Base-by-base conservation (phyloP, 2,888 invertebrate species). In the Operophtera brumata region DNA sequence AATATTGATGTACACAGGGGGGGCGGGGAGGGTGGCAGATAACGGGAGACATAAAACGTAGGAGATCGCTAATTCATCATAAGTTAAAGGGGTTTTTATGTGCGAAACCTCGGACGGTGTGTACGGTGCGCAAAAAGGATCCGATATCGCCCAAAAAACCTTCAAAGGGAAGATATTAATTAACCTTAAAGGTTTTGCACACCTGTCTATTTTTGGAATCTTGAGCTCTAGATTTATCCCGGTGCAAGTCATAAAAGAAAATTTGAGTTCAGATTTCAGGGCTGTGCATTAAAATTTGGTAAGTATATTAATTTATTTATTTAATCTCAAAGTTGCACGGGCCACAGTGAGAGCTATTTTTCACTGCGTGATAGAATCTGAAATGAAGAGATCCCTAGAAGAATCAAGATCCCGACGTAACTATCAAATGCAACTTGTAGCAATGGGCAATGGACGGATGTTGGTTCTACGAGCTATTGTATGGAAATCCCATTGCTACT, bases 1-100 rank as follows among this genome's bases (percentile, higher is more conserved):
- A 56, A 52, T 57, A 57, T 53, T 57, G 57, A 57, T 48, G 57
- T 57, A 53, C 50, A 47, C 66, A 53, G 61, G 69, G 61, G 70
- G 57, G 63, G 47, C 41, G 65, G 75, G 20, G 20, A 20, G 20
- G 20, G 20, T 20, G 75, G 67, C 62, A 86, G 87, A 86, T 86
- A 87, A 82, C 86, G 85, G 84, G 87, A 87, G 87, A 89, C 86
- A 88, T 87, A 86, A 81, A 20, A 20, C 87, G 86, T 83, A 88
- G 86, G 85, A 89, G 87, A 89, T 89, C 87, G 90, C 90, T 90
- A 90, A 90, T 90, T 89, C 90, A 90, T 90, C 90, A 90, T 90
- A 90, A 90, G 89, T 90, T 90, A 89, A 90, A 90, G 90, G 81
- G 90, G 88, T 89, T 89, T 88, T 89, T 90, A 89, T 85, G 86